Evolutionary conservation across 2,888 invertebrate species (phyloP), one percentile per base, ranked within the genome.

Genomic region (Charanyca ferruginea): DNA sequence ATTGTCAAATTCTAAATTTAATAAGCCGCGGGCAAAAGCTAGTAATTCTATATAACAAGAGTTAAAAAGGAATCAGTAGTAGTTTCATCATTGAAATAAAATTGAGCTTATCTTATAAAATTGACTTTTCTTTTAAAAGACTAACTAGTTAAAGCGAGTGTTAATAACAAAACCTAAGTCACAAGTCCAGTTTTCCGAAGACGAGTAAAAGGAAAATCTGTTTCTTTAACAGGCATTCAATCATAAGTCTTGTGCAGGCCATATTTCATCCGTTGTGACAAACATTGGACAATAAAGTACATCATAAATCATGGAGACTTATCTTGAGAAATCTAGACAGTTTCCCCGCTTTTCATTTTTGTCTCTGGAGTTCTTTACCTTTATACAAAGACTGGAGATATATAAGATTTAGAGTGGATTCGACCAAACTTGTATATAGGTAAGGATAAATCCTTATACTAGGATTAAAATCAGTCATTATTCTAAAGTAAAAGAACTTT

Each of bases 261-360:
- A 87, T 90, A 77, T 81, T 85, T 89, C 85, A 89, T 88, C 75
- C 78, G 76, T 66, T 75, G 81, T 76, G 87, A 86, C 89, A 88
- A 89, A 89, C 86, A 85, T 83, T 84, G 83, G 85, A 87, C 89
- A 89, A 89, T 88, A 87, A 87, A 80, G 83, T 79, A 80, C 72
- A 76, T 80, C 85, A 88, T 91, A 89, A 89, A 91, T 90, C 90
- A 90, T 80, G 61, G 65, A 79, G 87, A 80, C 84, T 89, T 88
- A 87, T 89, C 85, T 82, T 73, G 70, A 59, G 74, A 79, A 80
- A 83, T 83, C 87, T 81, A 83, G 84, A 85, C 80, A 76, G 73
- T 81, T n/a, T 77, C 60, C 71, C 79, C 9, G 72, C 79, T 80
- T 79, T 80, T 75, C 78, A 77, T 83, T 79, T 77, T 77, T 80